Evolutionary conservation across 1,140 invertebrate genomes (phyloP).

Genomic region (Trachelipus rathkii): DNA sequence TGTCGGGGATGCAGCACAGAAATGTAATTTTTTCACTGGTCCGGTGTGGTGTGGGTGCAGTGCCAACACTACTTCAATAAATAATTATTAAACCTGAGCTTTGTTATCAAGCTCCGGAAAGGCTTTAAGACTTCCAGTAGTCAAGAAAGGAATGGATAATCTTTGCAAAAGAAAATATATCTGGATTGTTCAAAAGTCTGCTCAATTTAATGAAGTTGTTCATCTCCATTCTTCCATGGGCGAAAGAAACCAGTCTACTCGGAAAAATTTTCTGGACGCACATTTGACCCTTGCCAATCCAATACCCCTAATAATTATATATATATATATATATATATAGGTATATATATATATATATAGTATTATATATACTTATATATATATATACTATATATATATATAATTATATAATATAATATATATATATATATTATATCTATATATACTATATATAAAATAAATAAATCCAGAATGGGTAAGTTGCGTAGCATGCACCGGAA

Average conservation of each 20-base stretch:
- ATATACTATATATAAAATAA: no score
- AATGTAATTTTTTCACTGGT: no score
- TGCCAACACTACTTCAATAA: background rate
- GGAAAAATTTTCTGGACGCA: constrained; percentile 67
- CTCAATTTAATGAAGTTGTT: constrained; percentile 76
- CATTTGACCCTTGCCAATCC: constrained; percentile 31
- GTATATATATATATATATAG: no score
- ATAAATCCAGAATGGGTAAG: no score
- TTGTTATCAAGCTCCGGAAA: constrained; percentile 87
- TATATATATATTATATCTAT: no score
- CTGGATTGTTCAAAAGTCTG: constrained; percentile 81
- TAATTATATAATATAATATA: no score
- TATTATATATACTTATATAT: no score
- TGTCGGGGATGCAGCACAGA: background rate
- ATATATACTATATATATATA: no score
- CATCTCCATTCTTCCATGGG: constrained; percentile 84
- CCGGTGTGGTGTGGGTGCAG: background rate
- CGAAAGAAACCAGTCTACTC: constrained; percentile 81
- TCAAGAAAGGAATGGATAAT: constrained; percentile 77
- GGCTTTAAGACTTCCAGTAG: constrained; percentile 84
- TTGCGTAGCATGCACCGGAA: no score
- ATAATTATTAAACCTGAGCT: constrained; percentile 58
- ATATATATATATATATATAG: no score
- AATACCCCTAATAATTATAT: background rate
- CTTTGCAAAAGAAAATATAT: constrained; percentile 93